Evolutionary conservation across 2,797 vertebrate species (phyloP).

Genomic region (Hydrolagus colliei): DNA sequence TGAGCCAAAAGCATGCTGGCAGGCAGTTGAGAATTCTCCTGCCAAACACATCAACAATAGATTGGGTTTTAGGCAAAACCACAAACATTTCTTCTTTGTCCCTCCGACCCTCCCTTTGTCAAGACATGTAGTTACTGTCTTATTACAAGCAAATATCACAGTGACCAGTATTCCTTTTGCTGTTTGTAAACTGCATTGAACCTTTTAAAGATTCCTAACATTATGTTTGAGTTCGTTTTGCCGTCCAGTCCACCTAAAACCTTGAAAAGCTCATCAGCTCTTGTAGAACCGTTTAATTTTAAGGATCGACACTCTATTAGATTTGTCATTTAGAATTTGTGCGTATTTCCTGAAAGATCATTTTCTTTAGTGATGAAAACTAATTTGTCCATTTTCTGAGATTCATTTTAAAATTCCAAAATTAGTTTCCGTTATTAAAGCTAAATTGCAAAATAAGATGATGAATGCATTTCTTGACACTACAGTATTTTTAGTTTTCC

Average conservation of each 20-base stretch:
- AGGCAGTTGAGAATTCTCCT: constrained; percentile 88
- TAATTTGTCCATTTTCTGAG: too few relatives aligned
- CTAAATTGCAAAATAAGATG: too few relatives aligned
- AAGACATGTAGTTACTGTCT: neutral
- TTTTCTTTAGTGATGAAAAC: too few relatives aligned
- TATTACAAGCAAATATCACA: neutral
- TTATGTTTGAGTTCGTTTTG: neutral
- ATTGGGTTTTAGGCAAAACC: neutral
- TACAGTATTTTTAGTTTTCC: too few relatives aligned
- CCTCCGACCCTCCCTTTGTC: too few relatives aligned
- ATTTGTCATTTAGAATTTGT: too few relatives aligned
- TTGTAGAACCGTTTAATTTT: too few relatives aligned
- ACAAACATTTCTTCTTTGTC: neutral
- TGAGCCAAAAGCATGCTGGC: constrained; percentile 85
- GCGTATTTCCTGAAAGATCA: too few relatives aligned
- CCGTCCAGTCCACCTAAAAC: neutral
- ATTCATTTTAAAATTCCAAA: too few relatives aligned
- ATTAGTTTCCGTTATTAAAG: too few relatives aligned
- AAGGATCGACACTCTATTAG: too few relatives aligned
- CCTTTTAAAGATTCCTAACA: neutral
- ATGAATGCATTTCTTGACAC: too few relatives aligned
- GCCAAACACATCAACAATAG: constrained; percentile 37
- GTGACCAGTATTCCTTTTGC: neutral
- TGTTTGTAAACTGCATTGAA: neutral
- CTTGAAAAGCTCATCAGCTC: neutral